Conservation (phyloP, 2,888 invertebrate species). For the Caenorhabditis sinica region DNA sequence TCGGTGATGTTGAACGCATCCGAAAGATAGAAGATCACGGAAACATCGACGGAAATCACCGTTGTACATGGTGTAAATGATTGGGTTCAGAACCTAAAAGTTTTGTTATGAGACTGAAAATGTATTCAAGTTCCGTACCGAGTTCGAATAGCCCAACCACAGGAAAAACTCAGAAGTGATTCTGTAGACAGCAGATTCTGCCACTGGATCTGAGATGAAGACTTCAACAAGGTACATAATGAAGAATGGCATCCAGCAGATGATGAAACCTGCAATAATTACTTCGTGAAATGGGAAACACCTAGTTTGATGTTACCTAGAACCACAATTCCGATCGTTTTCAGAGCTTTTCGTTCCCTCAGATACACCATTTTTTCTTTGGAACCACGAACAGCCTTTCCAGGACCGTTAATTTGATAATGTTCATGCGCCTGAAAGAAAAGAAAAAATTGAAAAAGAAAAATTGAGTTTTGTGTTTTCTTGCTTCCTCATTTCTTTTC, state of each 20-base stretch:
- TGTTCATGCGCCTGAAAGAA: conserved; percentile 76
- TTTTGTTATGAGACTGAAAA: no score
- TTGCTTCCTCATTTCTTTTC: neutral
- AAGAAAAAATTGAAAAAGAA: neutral
- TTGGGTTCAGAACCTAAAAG: conserved; percentile 81
- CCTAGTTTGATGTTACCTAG: conserved; percentile 69
- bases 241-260: conserved; percentile 85
- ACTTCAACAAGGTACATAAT: conserved; percentile 84
- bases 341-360: conserved; percentile 83
- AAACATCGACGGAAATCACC: conserved; percentile 84
- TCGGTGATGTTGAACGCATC: conserved; percentile 82
- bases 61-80: conserved; percentile 84
- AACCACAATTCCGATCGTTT: conserved; percentile 84
- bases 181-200: conserved; percentile 69
- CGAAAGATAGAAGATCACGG: conserved; percentile 83
- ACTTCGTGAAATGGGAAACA: neutral
- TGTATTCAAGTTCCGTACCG: conserved; percentile 67
- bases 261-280: conserved; percentile 82
- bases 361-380: conserved; percentile 83
- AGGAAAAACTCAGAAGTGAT: conserved; percentile 83
- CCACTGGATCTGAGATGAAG: conserved; percentile 68
- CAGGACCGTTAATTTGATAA: conserved; percentile 80
- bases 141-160: conserved; percentile 84
- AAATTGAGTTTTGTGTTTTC: conserved; percentile 33
- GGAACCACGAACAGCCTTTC: conserved; percentile 81